These are phyloP conservation scores for Pachycephala philippinensis DNA, from an alignment of 2,113 vertebrate genomes.

Conservation along the genomic window DNA sequence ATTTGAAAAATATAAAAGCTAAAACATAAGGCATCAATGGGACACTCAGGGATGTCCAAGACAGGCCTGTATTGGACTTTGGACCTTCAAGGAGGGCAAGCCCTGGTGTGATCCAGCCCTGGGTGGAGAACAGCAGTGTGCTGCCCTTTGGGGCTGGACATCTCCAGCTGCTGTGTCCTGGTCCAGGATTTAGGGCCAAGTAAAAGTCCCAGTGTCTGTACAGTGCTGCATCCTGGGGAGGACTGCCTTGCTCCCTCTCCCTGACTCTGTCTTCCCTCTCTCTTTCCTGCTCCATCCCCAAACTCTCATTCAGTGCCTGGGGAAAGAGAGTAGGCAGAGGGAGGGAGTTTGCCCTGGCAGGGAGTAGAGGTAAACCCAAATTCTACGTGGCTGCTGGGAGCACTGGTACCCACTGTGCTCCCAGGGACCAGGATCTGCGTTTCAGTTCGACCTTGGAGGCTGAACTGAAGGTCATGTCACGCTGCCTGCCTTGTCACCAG, in stretches of 20 bases:
- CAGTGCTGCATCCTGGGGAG: not conserved
- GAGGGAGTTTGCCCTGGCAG: not conserved
- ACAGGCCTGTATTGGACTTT: rapidly evolving
- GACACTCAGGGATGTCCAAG: not conserved
- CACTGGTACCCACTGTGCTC: not conserved
- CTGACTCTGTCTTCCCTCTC: not conserved
- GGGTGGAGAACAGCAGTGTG: rapidly evolving
- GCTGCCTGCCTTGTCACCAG: not conserved
- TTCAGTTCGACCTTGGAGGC: not conserved
- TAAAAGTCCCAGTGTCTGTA: rapidly evolving
- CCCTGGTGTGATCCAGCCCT: not conserved
- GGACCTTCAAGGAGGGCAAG: not conserved
- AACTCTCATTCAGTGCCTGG: not conserved
- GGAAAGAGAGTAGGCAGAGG: not conserved
- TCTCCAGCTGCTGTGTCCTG: not conserved
- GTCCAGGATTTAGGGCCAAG: not conserved
- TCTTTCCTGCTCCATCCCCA: not conserved
- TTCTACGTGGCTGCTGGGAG: rapidly evolving
- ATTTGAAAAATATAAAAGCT: no score
- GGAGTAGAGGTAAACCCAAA: not conserved
- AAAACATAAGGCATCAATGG: no score
- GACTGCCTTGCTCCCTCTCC: not conserved
- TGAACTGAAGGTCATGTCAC: not conserved
- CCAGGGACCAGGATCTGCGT: not conserved
- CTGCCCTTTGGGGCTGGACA: not conserved